These are phyloP conservation scores for Megaceryle maxima DNA, from an alignment of 2,113 vertebrate species.

Conservation along the genomic window DNA sequence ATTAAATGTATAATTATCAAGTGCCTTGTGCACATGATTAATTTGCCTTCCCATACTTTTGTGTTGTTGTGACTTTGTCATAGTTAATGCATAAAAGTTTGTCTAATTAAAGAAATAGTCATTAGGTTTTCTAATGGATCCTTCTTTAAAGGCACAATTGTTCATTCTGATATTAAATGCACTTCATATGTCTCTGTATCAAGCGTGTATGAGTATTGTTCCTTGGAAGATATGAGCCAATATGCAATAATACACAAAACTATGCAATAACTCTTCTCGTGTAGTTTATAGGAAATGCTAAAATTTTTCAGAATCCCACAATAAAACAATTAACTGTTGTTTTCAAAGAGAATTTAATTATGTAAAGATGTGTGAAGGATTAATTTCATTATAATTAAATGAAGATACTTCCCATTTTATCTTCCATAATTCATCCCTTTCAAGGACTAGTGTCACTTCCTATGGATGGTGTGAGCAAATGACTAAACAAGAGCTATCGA, in stretches of 20 bases:
- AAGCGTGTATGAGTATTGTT: neutral
- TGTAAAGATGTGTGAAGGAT: neutral
- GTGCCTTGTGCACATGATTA: neutral
- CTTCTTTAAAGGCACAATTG: neutral
- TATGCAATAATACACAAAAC: neutral
- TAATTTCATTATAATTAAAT: neutral
- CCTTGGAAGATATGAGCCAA: neutral
- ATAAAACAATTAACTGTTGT: neutral
- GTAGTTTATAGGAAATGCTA: neutral
- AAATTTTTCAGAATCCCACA: neutral
- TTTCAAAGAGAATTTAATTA: neutral
- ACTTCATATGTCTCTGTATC: neutral
- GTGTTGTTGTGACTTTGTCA: neutral
- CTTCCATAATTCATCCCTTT: neutral
- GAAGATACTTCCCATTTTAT: neutral
- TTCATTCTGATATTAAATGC: neutral
- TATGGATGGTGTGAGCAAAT: neutral
- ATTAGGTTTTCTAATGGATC: neutral
- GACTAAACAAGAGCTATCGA: neutral
- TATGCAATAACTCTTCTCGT: neutral
- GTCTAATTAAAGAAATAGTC: neutral
- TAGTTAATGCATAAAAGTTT: neutral
- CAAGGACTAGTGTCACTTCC: neutral
- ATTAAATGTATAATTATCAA: neutral
- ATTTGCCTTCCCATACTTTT: neutral